phyloP scores from a whole-genome alignment of 1,140 invertebrate species.

The Pachypeltis micranthus region DNA sequence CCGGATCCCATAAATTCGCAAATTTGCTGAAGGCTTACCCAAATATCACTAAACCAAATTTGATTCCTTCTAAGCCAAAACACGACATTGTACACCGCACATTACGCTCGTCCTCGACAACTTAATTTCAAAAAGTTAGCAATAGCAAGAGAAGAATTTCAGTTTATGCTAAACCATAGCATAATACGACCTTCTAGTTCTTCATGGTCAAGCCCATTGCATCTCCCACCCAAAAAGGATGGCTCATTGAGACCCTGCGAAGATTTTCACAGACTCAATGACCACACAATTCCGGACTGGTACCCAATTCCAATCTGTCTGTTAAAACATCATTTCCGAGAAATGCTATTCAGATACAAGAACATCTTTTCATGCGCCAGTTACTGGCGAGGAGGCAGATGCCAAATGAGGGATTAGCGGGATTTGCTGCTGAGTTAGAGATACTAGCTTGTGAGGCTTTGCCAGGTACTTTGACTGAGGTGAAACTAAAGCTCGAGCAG shows the following conservation, averaged over 20 bases:
- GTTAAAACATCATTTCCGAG: too few species aligned
- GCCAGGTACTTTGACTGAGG: too few species aligned
- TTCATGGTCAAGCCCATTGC: constrained; percentile 35
- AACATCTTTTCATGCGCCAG: too few species aligned
- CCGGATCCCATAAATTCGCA: background rate
- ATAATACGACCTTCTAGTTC: constrained; percentile 28
- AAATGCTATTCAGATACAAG: too few species aligned
- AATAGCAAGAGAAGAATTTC: constrained; percentile 27
- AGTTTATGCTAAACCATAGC: constrained; percentile 28
- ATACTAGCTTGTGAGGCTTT: too few species aligned
- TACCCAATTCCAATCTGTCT: constrained; percentile 32
- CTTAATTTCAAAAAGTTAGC: constrained; percentile 27
- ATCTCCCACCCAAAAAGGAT: constrained; percentile 33
- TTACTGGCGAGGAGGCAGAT: too few species aligned
- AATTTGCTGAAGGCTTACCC: background rate
- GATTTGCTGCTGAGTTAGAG: too few species aligned
- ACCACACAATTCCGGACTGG: constrained; percentile 32
- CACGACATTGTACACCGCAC: background rate
- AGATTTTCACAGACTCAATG: constrained; percentile 34
- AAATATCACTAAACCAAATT: background rate
- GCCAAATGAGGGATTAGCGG: too few species aligned
- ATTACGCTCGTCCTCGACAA: constrained; percentile 29
- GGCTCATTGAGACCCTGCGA: constrained; percentile 30
- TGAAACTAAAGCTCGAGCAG: too few species aligned
- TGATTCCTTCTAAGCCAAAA: background rate